Base-by-base conservation (phyloP, 2,888 invertebrate genomes). In the Cryptophagus acutangulus region DNA sequence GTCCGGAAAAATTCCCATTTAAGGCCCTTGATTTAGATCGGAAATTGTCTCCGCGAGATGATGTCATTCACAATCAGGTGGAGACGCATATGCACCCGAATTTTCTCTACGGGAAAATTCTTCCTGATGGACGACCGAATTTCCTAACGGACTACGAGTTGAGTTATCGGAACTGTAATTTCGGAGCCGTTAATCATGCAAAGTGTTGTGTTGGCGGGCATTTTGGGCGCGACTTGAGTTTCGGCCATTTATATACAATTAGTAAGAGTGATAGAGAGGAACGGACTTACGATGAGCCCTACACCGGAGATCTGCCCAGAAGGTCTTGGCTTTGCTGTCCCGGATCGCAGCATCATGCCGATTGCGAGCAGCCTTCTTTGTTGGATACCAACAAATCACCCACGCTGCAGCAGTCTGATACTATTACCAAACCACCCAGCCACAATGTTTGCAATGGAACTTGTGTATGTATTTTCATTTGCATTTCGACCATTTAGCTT, bases 291-390 rank as follows among this genome's bases (percentile, higher is more conserved):
- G 70, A 70, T 53, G 70, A 70, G 50, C 70, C 70, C 4, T 70
- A 66, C 48, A 54, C 65, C 1, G 70, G 69, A 4, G 69, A 69
- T 45, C 46, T 69, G 28, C 62, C 62, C n/a, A 58, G 66, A 40
- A 61, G 71, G 41, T 72, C 73, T 20, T 74, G 73, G 74, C 55
- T 73, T 13, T 73, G 73, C 55, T 74, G 74, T 56, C 72, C 73
- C 3, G 70, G 69, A 17, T 66, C 66, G 8, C 66, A 68, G 42
- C 57, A 57, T 28, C 57, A 60, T 39, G 55, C 53, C 35, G 64
- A 64, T 10, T 59, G 57, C 9, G 67, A 66, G 16, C 67, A 65
- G 34, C 66, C 68, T 33, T 62, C 68, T 9, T 54, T 66, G 15
- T 45, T 70, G 42, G 62, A 61, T n/a, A 38, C 46, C 5, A 40